Evolutionary conservation across 2,797 vertebrate genomes (phyloP).

Genomic region (Mallotus villosus): DNA sequence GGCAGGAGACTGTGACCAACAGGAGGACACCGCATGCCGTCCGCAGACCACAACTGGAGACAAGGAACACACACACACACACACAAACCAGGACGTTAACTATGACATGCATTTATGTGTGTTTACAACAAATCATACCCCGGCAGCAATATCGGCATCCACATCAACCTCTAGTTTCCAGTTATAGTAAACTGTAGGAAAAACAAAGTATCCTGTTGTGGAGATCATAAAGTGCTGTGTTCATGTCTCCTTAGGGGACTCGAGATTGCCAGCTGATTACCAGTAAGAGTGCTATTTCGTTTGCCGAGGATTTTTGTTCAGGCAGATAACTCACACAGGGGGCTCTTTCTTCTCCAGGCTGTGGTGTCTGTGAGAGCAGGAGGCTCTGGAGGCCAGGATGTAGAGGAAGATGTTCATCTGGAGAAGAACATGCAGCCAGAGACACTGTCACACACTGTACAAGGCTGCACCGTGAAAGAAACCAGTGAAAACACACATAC

Average conservation of each 20-base stretch:
- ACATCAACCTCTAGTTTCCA: background rate
- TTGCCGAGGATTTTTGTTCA: background rate
- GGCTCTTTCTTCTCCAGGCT: conserved; percentile 88
- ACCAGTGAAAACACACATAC: background rate
- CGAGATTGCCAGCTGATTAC: background rate
- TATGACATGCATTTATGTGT: background rate
- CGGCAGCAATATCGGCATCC: background rate
- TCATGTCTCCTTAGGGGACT: background rate
- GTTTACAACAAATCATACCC: background rate
- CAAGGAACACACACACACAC: conserved; percentile 8
- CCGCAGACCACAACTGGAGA: conserved; percentile 80
- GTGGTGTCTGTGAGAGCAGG: conserved; percentile 77
- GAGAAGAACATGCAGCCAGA: conserved; percentile 11
- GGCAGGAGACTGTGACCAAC: conserved; percentile 85
- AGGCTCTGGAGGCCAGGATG: conserved; percentile 83
- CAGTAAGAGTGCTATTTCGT: background rate
- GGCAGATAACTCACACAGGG: conserved; percentile 77
- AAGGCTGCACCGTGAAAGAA: background rate
- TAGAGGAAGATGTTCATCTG: conserved; percentile 90
- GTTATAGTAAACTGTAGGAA: background rate
- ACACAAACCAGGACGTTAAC: conserved; percentile 1
- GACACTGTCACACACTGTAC: background rate
- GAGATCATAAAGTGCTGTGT: background rate
- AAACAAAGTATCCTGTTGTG: conserved; percentile 4
- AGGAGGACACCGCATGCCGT: conserved; percentile 82